Percentiles rank a stretch among this genome's conserved stretches.
These are phyloP conservation scores for Leucopsar rothschildi DNA, from an alignment of 2,113 vertebrate genomes.

Conservation along the genomic window DNA sequence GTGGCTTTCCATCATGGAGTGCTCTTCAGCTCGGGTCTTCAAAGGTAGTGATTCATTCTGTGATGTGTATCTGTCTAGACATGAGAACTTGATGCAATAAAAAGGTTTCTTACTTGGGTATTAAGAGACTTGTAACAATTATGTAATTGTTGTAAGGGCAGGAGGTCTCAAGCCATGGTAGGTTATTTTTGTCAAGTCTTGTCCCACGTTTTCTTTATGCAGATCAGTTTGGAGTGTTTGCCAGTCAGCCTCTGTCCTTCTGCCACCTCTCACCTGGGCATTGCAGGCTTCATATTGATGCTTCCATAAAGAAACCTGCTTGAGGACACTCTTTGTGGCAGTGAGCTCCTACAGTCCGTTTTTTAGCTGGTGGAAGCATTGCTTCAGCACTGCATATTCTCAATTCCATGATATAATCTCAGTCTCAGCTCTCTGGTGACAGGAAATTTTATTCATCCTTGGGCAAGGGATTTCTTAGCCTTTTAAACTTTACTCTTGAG, in stretches of 20 bases:
- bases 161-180: background rate
- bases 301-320: background rate
- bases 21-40: constrained; percentile 24
- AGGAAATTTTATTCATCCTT: background rate
- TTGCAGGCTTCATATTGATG: background rate
- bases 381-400: background rate
- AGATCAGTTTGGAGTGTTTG: background rate
- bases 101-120: constrained; percentile 1
- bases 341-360: background rate
- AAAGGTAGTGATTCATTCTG: constrained; percentile 43
- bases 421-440: background rate
- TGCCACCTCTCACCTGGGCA: background rate
- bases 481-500: background rate
- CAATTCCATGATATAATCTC: background rate
- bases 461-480: background rate
- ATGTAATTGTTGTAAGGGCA: background rate
- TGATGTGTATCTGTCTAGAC: constrained; percentile 39
- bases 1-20: constrained; percentile 1
- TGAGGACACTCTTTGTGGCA: background rate
- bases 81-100: constrained; percentile 33
- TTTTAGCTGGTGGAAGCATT: background rate
- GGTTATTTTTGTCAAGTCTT: background rate
- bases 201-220: background rate
- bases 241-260: background rate
- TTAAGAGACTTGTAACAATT: background rate